Conservation (phyloP, 2,113 vertebrate species). For the Aythya baeri region DNA sequence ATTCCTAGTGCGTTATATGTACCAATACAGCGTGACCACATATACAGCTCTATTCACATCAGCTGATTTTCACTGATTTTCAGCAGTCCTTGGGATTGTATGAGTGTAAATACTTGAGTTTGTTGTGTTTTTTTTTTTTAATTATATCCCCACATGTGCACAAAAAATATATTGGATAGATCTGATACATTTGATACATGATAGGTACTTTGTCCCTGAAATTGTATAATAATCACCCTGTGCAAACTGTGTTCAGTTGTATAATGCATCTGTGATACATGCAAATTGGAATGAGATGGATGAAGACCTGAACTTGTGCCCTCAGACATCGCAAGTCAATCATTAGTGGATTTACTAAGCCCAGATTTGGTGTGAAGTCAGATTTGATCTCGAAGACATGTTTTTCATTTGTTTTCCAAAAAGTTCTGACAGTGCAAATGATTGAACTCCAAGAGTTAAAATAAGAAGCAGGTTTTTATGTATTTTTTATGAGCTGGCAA, state of each 20-base stretch:
- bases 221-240: neutral
- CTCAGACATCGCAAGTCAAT: neutral
- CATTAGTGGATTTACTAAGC: neutral
- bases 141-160: neutral
- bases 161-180: neutral
- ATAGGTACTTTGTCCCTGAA: neutral
- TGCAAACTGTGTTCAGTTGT: neutral
- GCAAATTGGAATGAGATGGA: neutral
- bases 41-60: neutral
- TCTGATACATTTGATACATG: neutral
- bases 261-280: neutral
- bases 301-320: neutral
- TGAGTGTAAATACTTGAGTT: neutral
- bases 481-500: conserved; percentile 41
- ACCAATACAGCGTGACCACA: neutral
- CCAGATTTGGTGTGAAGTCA: neutral
- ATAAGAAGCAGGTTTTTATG: conserved; percentile 40
- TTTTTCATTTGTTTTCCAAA: conserved; percentile 2
- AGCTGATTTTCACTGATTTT: neutral
- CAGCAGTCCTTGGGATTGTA: neutral
- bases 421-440: neutral
- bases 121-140: neutral
- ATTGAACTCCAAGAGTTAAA: neutral
- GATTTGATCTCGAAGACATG: neutral
- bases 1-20: neutral